Conservation (phyloP, 2,797 vertebrate genomes). For the Sebastes glaucus region DNA sequence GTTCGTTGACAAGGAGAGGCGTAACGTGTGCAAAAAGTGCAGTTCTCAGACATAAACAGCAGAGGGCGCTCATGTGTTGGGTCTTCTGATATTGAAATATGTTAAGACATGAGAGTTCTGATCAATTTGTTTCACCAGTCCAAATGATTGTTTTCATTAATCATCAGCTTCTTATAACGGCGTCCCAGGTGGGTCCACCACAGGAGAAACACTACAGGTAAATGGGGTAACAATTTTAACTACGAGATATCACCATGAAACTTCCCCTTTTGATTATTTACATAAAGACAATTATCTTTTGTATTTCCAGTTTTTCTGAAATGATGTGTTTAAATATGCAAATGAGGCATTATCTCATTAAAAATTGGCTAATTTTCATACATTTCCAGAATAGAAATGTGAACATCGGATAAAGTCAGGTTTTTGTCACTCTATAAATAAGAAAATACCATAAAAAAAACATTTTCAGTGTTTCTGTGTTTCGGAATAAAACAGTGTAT, state of each 20-base stretch:
- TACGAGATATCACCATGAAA: too few relatives aligned
- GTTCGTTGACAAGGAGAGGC: constrained; percentile 55
- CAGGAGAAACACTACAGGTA: background rate
- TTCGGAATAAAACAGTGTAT: too few relatives aligned
- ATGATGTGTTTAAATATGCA: background rate
- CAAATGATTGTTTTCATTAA: background rate
- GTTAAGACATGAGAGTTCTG: background rate
- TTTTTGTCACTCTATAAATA: background rate
- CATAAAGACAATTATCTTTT: background rate
- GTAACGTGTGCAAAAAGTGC: constrained; percentile 28
- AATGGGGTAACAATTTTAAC: too few relatives aligned
- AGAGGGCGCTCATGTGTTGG: constrained; percentile 36
- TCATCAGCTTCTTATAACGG: background rate
- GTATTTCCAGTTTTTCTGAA: background rate
- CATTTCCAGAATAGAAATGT: background rate
- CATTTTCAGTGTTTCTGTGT: too few relatives aligned
- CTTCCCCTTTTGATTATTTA: too few relatives aligned
- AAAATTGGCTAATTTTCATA: background rate
- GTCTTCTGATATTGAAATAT: background rate
- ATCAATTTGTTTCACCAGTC: background rate
- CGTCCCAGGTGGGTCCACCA: background rate
- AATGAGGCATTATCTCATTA: background rate
- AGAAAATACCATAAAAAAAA: background rate
- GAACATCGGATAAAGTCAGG: background rate
- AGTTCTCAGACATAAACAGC: constrained; percentile 31